Evolutionary conservation across 2,797 vertebrate genomes (phyloP), one percentile per base, ranked within the genome.

Genomic region (Hirundo rustica): DNA sequence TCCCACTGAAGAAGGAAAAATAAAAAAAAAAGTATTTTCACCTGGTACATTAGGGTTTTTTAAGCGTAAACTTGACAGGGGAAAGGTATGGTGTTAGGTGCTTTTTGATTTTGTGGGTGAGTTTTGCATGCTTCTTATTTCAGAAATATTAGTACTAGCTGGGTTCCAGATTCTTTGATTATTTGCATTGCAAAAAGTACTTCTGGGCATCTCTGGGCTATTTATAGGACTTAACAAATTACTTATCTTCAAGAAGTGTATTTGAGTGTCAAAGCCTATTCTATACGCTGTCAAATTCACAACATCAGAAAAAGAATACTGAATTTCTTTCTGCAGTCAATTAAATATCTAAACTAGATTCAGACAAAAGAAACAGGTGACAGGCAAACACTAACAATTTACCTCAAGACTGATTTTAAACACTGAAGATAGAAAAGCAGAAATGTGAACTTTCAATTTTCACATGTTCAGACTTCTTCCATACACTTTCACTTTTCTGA

Each of bases 371-470:
- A 77, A 91, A 85, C 14, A 89, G 65, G 23, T 51, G 34, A 65
- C 48, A 74, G n/a, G 57, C 60, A 89, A 77, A 94, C 54, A 89
- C 26, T 36, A 64, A n/a, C 34, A 11, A 5, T 91, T 74, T 67
- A 88, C 50, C 32, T 88, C 50, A 64, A 72, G 32, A 38, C 9
- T 61, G 40, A 83, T 71, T 93, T 88, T 92, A 57, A 94, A 77
- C 16, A 80, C 25, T 60, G n/a, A 38, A 83, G 54, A 72, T 0
- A 96, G 38, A 91, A 89, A 90, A 86, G 40, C 20, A 94, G 77
- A 93, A 94, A 80, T 3, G 11, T 34, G 51, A 93, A 86, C 58
- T 96, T 93, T 58, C 61, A 74, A 44, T 83, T 91, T 93, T 88
- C 81, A 71, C 48, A 55, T 36, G 29, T 62, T 91, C 71, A 73